These are phyloP conservation scores for Penelope pileata DNA, from an alignment of 2,113 vertebrate species.

Conservation along the genomic window DNA sequence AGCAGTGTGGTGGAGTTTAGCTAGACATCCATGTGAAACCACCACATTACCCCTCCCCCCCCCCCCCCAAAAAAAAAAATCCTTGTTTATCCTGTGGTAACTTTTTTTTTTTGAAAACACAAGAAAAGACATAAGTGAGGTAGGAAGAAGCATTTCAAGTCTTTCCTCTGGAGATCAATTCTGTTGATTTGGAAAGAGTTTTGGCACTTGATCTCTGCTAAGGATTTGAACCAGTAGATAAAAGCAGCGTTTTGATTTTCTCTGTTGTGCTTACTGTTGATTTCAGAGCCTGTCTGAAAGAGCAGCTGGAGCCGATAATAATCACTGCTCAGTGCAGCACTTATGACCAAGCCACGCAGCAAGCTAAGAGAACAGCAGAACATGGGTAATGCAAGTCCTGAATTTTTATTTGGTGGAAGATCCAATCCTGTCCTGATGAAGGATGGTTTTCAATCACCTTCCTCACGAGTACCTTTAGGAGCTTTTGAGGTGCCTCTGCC, in stretches of 20 bases:
- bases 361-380: not conserved
- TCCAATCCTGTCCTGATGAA: fast-evolving
- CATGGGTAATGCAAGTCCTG: not conserved
- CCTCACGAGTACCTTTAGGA: fast-evolving
- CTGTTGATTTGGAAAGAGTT: not conserved
- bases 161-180: not conserved
- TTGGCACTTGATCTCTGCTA: not conserved
- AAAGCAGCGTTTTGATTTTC: not conserved
- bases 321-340: not conserved
- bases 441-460: fast-evolving
- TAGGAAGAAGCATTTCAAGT: not conserved
- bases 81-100: not conserved
- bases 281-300: not conserved
- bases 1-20: not conserved
- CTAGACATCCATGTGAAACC: not conserved
- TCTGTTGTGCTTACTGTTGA: not conserved
- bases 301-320: not conserved
- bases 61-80: not conserved
- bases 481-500: not conserved
- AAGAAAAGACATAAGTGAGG: not conserved
- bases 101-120: not conserved
- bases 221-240: not conserved
- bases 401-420: fast-evolving
- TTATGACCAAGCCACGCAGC: fast-evolving
- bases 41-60: not conserved